Evolutionary conservation across 2,888 invertebrate species (phyloP).

Genomic region (Mylabris sibirica): DNA sequence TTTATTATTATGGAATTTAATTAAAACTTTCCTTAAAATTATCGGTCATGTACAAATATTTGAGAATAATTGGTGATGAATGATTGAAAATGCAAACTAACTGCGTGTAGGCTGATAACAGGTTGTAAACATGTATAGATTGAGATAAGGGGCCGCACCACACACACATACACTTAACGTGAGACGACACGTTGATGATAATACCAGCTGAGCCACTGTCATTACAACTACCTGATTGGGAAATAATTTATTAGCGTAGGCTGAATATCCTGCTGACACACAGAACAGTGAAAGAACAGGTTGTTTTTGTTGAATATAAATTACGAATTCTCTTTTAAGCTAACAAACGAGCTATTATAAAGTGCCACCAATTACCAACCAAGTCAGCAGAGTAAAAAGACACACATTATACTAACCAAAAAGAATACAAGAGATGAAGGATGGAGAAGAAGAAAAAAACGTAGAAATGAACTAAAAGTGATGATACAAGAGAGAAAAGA

Average conservation of each 20-base stretch:
- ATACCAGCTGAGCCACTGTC: conserved; percentile 30
- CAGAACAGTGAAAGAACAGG: conserved; percentile 27
- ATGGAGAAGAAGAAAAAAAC: background rate
- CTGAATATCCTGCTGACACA: conserved; percentile 29
- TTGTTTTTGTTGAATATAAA: conserved; percentile 17
- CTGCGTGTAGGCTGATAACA: conserved; percentile 46
- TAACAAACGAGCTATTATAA: conserved; percentile 2
- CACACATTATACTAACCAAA: background rate
- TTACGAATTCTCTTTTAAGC: conserved; percentile 6
- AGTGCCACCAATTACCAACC: background rate
- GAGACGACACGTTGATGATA: conserved; percentile 28
- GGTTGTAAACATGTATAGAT: conserved; percentile 49
- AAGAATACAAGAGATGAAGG: background rate
- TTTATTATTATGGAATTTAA: background rate
- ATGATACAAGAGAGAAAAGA: background rate
- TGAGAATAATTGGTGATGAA: conserved; percentile 22
- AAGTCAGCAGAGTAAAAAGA: background rate
- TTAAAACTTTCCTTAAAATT: background rate
- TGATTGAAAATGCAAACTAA: conserved; percentile 39
- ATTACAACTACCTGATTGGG: conserved; percentile 35
- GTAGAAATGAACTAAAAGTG: background rate
- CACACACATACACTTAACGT: conserved; percentile 21
- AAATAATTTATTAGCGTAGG: conserved; percentile 31
- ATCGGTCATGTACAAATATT: background rate
- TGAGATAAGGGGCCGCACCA: conserved; percentile 36